Evolutionary conservation across 2,888 invertebrate species (phyloP).

Genomic region (Synanthedon tipuliformis): DNA sequence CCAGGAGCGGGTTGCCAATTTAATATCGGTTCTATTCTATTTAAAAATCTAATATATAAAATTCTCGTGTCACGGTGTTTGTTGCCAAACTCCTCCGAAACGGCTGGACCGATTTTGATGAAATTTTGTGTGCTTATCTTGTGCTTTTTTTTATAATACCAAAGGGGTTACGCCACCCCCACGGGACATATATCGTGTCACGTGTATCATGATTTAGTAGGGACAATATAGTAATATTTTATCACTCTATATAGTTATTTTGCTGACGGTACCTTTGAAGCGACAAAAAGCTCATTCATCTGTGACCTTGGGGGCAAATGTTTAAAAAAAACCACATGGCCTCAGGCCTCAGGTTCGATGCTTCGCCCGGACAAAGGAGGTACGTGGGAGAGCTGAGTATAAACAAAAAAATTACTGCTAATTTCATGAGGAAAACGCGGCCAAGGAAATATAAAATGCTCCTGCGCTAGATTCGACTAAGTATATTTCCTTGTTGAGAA

Average conservation of each 20-base stretch:
- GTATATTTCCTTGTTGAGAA: not conserved
- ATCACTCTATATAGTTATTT: not conserved
- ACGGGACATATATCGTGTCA: no score
- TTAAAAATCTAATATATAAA: no score
- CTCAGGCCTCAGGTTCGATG: conserved; percentile 4
- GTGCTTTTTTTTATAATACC: no score
- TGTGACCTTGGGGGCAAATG: conserved; percentile 4
- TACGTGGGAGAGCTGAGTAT: conserved; percentile 4
- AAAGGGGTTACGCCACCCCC: no score
- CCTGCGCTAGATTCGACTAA: not conserved
- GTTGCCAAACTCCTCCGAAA: no score
- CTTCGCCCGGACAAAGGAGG: conserved; percentile 1
- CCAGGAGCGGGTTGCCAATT: no score
- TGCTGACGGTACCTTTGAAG: not conserved
- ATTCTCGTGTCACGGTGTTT: no score
- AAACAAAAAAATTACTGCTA: conserved; percentile 4
- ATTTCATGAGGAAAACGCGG: conserved; percentile 4
- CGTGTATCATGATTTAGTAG: no score
- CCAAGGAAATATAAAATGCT: not conserved
- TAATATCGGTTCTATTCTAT: no score
- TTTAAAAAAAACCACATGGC: not conserved
- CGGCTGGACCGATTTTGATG: no score
- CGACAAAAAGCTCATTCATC: conserved; percentile 3
- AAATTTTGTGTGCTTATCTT: no score
- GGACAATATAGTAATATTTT: not conserved